These are phyloP conservation scores for Muscicapa striata DNA, from an alignment of 2,797 vertebrate species.

Conservation along the genomic window DNA sequence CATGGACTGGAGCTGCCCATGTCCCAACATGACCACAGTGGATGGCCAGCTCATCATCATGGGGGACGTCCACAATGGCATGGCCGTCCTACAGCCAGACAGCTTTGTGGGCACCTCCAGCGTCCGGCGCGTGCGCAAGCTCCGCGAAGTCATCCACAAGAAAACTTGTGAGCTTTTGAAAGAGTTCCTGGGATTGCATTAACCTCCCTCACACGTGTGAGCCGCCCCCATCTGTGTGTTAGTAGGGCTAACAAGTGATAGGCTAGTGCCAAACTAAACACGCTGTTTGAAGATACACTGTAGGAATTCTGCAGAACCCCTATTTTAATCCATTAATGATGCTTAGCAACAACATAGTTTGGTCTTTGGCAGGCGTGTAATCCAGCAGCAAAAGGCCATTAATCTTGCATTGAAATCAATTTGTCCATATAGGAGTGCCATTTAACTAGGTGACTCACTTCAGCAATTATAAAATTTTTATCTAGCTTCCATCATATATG, in stretches of 20 bases:
- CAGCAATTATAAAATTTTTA: slow-evolving; percentile 42
- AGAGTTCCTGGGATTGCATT: slow-evolving; percentile 88
- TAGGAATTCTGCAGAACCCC: slow-evolving; percentile 60
- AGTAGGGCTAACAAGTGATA: slow-evolving; percentile 62
- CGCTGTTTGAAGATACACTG: slow-evolving; percentile 20
- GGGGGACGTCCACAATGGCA: slow-evolving; percentile 91
- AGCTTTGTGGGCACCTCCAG: slow-evolving; percentile 90
- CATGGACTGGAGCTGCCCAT: slow-evolving; percentile 96
- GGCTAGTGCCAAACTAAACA: slow-evolving; percentile 52
- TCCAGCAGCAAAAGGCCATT: slow-evolving; percentile 61
- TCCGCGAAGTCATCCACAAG: slow-evolving; percentile 91
- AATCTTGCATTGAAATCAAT: slow-evolving; percentile 45
- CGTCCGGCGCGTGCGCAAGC: slow-evolving; percentile 86
- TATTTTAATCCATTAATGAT: slow-evolving; percentile 69
- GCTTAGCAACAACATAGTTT: slow-evolving; percentile 58
- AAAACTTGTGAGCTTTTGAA: slow-evolving; percentile 96
- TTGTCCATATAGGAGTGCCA: slow-evolving; percentile 39
- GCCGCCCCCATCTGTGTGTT: not conserved
- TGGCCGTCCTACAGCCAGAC: slow-evolving; percentile 92
- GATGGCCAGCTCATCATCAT: slow-evolving; percentile 94
- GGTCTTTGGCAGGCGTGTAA: slow-evolving; percentile 59
- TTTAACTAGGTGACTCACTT: slow-evolving; percentile 56
- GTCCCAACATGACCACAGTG: slow-evolving; percentile 89
- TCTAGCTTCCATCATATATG: slow-evolving; percentile 51
- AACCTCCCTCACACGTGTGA: slow-evolving; percentile 47